Percentiles rank a stretch among this genome's conserved stretches.
Conservation (phyloP, 2,113 vertebrate genomes). For the Solenodon paradoxus region DNA sequence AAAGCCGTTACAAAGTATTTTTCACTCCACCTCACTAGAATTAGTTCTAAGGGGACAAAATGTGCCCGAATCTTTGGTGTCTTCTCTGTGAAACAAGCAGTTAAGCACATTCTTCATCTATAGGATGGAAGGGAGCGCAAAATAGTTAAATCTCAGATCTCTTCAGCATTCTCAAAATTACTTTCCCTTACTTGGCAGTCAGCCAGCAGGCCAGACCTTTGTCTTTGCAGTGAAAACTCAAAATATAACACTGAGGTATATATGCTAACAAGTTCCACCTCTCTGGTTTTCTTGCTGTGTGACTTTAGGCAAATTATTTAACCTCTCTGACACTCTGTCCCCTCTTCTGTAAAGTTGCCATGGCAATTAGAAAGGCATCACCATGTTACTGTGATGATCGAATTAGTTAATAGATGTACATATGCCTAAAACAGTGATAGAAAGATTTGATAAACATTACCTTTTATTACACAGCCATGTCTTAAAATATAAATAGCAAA, state of each 20-base stretch:
- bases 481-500: not conserved
- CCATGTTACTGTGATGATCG: not conserved
- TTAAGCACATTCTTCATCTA: not conserved
- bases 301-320: not conserved
- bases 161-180: slow-evolving; percentile 7
- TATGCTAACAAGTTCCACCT: not conserved
- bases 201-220: slow-evolving; percentile 27
- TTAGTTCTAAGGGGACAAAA: slow-evolving; percentile 47
- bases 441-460: not conserved
- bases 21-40: slow-evolving; percentile 3
- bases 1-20: slow-evolving; percentile 48
- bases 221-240: not conserved
- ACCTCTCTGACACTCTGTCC: not conserved
- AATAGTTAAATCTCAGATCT: slow-evolving; percentile 7
- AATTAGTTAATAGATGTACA: not conserved
- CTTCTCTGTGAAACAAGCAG: slow-evolving; percentile 49
- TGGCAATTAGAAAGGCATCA: not conserved
- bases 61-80: slow-evolving; percentile 26
- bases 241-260: not conserved
- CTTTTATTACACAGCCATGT: not conserved
- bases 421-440: not conserved
- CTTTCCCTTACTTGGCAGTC: slow-evolving; percentile 41
- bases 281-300: not conserved
- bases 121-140: slow-evolving; percentile 13
- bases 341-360: not conserved